Evolutionary conservation across 2,113 vertebrate genomes (phyloP).

Genomic region (Corythornis madagascariensis): DNA sequence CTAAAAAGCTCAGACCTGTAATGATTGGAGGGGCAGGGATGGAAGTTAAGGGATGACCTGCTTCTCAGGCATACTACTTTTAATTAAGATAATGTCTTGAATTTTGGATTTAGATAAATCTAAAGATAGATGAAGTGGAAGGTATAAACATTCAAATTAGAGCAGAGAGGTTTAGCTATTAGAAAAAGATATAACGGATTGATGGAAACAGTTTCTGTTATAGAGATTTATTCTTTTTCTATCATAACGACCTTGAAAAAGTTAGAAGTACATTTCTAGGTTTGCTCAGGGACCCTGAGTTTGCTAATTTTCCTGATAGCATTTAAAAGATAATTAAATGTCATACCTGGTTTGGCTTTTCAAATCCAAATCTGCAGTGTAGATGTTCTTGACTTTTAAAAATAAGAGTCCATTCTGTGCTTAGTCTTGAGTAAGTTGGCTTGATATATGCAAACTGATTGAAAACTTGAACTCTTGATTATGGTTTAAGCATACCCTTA

Average conservation of each 20-base stretch:
- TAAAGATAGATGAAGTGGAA: neutral
- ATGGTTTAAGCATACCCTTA: neutral
- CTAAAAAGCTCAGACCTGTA: neutral
- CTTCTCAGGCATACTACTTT: neutral
- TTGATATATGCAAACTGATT: neutral
- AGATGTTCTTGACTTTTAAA: neutral
- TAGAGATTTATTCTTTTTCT: neutral
- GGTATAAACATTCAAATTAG: neutral
- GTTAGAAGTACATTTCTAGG: neutral
- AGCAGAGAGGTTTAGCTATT: neutral
- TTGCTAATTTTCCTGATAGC: neutral
- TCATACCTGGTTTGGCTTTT: neutral
- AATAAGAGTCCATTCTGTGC: neutral
- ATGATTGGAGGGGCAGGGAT: fast-evolving
- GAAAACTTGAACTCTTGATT: neutral
- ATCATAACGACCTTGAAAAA: neutral
- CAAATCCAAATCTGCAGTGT: neutral
- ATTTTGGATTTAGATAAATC: neutral
- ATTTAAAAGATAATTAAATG: neutral
- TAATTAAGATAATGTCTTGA: neutral
- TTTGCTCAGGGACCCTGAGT: neutral
- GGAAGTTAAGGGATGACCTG: neutral
- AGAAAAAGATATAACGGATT: neutral
- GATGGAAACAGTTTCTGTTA: neutral
- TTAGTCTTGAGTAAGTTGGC: neutral